Evolutionary conservation across 2,797 vertebrate genomes (phyloP).

Genomic region (Semaprochilodus insignis): DNA sequence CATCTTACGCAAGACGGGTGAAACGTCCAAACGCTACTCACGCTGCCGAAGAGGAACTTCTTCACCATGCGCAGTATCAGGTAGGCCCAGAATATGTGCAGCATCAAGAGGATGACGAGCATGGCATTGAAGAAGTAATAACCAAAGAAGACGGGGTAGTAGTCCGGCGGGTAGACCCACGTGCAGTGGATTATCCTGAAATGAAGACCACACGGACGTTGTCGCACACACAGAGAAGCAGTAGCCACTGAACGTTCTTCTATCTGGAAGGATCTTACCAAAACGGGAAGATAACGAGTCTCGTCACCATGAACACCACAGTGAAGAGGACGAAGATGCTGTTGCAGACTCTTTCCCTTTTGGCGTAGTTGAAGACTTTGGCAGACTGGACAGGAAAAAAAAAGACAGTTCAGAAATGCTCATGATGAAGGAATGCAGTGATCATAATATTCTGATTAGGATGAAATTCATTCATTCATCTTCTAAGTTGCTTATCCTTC

Average conservation of each 20-base stretch:
- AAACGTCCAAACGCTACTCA: constrained; percentile 71
- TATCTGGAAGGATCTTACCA: constrained; percentile 81
- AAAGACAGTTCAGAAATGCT: background rate
- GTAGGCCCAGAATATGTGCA: constrained; percentile 92
- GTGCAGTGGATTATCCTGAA: constrained; percentile 91
- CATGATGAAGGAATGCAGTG: background rate
- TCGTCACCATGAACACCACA: constrained; percentile 83
- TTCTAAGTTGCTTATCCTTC: too few species aligned
- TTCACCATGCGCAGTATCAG: constrained; percentile 87
- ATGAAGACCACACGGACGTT: constrained; percentile 22
- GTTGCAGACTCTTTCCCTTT: constrained; percentile 87
- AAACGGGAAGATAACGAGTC: constrained; percentile 91
- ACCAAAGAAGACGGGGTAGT: constrained; percentile 86
- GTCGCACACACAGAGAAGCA: background rate
- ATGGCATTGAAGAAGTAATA: constrained; percentile 90
- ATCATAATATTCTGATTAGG: too few species aligned
- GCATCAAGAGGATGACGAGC: constrained; percentile 83
- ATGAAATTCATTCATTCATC: too few species aligned
- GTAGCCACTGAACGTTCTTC: too few species aligned
- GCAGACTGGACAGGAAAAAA: constrained; percentile 80
- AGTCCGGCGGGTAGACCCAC: constrained; percentile 78
- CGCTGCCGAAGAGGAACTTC: constrained; percentile 84
- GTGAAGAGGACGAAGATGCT: constrained; percentile 89
- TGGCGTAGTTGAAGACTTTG: constrained; percentile 94
- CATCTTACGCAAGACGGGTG: background rate